These are phyloP conservation scores for Numenius arquata DNA, from an alignment of 2,113 vertebrate species.

Conservation along the genomic window DNA sequence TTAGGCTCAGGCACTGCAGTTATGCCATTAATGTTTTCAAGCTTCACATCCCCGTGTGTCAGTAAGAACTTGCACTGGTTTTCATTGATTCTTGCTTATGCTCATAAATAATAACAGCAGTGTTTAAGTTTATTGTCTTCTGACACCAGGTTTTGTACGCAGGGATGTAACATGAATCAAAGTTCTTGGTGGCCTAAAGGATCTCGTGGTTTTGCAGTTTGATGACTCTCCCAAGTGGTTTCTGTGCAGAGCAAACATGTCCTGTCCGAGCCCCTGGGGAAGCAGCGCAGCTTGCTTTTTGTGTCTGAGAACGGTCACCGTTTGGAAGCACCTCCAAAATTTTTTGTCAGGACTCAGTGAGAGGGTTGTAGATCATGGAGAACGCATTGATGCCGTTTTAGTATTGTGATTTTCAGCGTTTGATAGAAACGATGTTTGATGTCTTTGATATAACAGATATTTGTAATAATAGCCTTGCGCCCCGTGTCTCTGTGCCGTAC, in stretches of 20 bases:
- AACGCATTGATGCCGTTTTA: rapidly evolving
- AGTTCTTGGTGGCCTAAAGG: not conserved
- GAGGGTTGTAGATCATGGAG: not conserved
- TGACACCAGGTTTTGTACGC: not conserved
- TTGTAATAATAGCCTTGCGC: not conserved
- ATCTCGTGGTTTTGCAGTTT: no score
- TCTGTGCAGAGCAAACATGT: rapidly evolving
- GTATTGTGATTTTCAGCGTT: not conserved
- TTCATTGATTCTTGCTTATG: not conserved
- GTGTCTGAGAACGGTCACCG: not conserved
- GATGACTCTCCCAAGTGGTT: not conserved
- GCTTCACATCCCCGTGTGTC: not conserved
- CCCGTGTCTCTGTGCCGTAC: not conserved
- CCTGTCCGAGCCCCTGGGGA: not conserved
- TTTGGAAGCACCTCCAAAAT: not conserved
- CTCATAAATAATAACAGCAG: not conserved
- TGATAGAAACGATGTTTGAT: not conserved
- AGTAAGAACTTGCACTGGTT: not conserved
- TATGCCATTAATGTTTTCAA: not conserved
- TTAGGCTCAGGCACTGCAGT: not conserved
- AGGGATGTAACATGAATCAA: not conserved
- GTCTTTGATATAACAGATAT: not conserved
- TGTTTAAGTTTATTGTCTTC: not conserved
- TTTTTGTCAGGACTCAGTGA: not conserved
- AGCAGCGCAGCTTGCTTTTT: not conserved